phyloP scores from a whole-genome alignment of 2,113 vertebrate genomes.

The Dissostichus mawsoni region DNA sequence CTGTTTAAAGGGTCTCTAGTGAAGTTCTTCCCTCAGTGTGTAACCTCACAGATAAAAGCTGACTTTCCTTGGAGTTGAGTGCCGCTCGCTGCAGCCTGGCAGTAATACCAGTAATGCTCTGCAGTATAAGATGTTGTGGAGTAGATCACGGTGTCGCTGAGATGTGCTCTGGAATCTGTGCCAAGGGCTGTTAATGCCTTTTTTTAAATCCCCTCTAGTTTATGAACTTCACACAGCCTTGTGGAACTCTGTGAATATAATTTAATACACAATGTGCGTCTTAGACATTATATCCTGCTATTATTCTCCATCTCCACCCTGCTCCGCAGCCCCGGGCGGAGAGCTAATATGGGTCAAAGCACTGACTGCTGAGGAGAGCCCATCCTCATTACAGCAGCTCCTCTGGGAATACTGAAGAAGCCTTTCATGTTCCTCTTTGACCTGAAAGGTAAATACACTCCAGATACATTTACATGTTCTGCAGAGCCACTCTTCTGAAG shows the following conservation, averaged over 20 bases:
- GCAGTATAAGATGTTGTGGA: conserved; percentile 19
- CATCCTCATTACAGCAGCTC: conserved; percentile 61
- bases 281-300: conserved; percentile 44
- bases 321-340: conserved; percentile 36
- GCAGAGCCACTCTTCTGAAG: conserved; percentile 40
- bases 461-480: conserved; percentile 52
- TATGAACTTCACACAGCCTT: conserved; percentile 53
- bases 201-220: conserved; percentile 43
- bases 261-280: conserved; percentile 45
- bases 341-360: conserved; percentile 74
- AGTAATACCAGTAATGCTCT: conserved; percentile 15
- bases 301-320: conserved; percentile 59
- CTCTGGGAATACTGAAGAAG: conserved; percentile 37
- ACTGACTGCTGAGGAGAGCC: conserved; percentile 52
- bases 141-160: not conserved
- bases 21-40: not conserved
- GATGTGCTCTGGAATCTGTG: conserved; percentile 36
- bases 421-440: conserved; percentile 70
- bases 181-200: conserved; percentile 46
- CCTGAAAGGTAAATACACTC: conserved; percentile 71
- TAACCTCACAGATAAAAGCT: conserved; percentile 25
- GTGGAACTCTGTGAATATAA: conserved; percentile 49
- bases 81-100: conserved; percentile 16
- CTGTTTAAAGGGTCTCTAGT: not conserved
- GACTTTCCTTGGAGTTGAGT: conserved; percentile 3